Evolutionary conservation across 1,140 invertebrate species (phyloP).

Genomic region (Berghia stephanieae): DNA sequence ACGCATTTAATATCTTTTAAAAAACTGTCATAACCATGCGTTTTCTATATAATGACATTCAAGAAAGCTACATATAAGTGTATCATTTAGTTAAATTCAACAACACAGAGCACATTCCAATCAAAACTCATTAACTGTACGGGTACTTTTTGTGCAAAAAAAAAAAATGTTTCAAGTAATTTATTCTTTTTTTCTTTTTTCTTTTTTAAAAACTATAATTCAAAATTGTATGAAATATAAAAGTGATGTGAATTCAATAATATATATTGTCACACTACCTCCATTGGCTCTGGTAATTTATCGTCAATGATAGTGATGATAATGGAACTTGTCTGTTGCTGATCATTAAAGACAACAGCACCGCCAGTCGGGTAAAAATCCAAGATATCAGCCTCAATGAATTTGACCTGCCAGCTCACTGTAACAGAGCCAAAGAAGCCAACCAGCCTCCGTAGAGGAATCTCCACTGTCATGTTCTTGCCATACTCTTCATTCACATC

Average conservation of each 20-base stretch:
- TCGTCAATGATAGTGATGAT: conserved; percentile 60
- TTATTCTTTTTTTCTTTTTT: neutral
- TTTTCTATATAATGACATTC: too few relatives aligned
- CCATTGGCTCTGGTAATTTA: conserved; percentile 51
- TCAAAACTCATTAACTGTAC: too few relatives aligned
- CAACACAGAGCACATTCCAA: too few relatives aligned
- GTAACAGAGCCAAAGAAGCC: conserved; percentile 55
- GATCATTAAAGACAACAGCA: conserved; percentile 49
- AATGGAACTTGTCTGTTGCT: conserved; percentile 50
- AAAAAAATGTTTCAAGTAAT: neutral
- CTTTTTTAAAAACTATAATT: neutral
- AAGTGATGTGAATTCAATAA: too few relatives aligned
- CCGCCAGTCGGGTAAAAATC: conserved; percentile 58
- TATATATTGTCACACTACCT: too few relatives aligned
- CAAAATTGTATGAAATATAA: neutral
- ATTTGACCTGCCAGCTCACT: conserved; percentile 57
- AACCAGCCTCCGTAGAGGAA: conserved; percentile 48
- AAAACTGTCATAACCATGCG: too few relatives aligned
- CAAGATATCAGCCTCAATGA: conserved; percentile 46
- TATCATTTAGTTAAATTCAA: too few relatives aligned
- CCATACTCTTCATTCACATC: conserved; percentile 61
- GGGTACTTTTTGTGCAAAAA: too few relatives aligned
- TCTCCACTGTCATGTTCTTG: conserved; percentile 44
- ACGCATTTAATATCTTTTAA: too few relatives aligned
- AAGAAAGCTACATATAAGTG: too few relatives aligned